Conservation (phyloP, 2,113 vertebrate species). For the Odontophorus gujanensis region DNA sequence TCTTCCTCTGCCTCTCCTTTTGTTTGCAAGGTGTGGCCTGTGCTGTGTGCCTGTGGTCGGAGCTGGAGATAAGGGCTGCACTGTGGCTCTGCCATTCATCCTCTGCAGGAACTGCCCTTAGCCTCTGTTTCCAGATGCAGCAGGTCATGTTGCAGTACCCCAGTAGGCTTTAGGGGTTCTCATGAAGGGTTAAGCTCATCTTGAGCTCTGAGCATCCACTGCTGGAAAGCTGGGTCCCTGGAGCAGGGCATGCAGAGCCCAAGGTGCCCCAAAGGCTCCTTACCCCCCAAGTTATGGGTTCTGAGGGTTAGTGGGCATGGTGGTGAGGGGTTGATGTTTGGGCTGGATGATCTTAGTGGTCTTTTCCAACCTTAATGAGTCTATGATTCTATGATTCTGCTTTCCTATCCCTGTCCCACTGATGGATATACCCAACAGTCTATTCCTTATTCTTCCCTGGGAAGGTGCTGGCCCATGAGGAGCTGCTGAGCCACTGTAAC, state of each 20-base stretch:
- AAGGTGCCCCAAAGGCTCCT: rapidly evolving
- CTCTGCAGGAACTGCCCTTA: background rate
- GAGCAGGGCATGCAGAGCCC: background rate
- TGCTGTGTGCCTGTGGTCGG: background rate
- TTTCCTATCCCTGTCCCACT: rapidly evolving
- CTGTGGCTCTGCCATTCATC: background rate
- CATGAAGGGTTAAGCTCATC: background rate
- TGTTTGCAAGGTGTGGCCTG: background rate
- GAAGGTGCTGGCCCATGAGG: background rate
- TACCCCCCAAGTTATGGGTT: background rate
- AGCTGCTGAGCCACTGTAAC: background rate
- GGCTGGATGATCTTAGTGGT: too few species aligned
- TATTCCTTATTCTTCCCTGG: background rate
- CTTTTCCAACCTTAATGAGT: too few species aligned
- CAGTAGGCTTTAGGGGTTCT: background rate
- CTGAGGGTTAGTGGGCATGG: too few species aligned
- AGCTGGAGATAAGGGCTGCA: background rate
- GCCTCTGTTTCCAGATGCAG: background rate
- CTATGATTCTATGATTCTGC: background rate
- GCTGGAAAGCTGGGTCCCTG: background rate
- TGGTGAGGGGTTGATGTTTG: too few species aligned
- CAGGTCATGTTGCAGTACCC: background rate
- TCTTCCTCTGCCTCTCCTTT: background rate
- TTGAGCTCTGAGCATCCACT: background rate
- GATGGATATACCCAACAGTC: background rate